Base-by-base conservation (phyloP, 2,113 vertebrate genomes). In the Mohoua ochrocephala region DNA sequence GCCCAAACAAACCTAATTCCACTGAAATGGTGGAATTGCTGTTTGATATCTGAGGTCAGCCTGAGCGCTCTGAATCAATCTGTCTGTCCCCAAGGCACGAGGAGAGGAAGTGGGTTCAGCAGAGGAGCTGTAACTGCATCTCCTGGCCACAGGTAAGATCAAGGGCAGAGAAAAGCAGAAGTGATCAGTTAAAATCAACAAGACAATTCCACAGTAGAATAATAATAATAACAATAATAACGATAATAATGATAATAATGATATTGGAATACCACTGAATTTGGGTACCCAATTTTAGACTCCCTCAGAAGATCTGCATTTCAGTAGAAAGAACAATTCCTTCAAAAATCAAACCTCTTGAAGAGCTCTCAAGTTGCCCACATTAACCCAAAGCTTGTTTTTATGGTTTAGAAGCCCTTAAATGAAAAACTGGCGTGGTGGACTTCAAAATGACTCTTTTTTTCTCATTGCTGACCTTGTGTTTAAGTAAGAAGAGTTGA, bases 401-500 rank as follows among this genome's bases (percentile, higher is more conserved):
- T 82, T 54, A 5, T 80, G 52, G 31, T 77, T 91, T 67, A 63
- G 30, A 77, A 37, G 33, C 39, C 54, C 3, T 84, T 75, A 54
- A 93, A 85, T 80, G 70, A 85, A 91, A 90, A 90, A 5, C n/a
- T 56, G 42, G 15, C 3, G 2, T 41, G 21, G 53, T 70, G 41
- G 61, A 13, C 69, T 92, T 89, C 37, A 89, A 68, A 94, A 76
- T 85, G 4, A 37, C 53, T 71, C 16, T 54, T 80, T 76, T 82
- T 42, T 10, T 82, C 28, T 91, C 47, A 20, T 49, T 84, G 59
- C 75, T 96, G 95, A 91, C 93, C 85, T 94, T 80, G 75, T 80
- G 84, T 64, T 81, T 74, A 90, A 96, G 82, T 63, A 54, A 90
- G 87, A 90, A 33, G 67, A 70, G 52, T 19, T 84, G 79, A 93